Percentiles rank a stretch among this genome's conserved stretches.
phyloP scores from a whole-genome alignment of 1,140 invertebrate species.

The Aphaenogaster rudis region DNA sequence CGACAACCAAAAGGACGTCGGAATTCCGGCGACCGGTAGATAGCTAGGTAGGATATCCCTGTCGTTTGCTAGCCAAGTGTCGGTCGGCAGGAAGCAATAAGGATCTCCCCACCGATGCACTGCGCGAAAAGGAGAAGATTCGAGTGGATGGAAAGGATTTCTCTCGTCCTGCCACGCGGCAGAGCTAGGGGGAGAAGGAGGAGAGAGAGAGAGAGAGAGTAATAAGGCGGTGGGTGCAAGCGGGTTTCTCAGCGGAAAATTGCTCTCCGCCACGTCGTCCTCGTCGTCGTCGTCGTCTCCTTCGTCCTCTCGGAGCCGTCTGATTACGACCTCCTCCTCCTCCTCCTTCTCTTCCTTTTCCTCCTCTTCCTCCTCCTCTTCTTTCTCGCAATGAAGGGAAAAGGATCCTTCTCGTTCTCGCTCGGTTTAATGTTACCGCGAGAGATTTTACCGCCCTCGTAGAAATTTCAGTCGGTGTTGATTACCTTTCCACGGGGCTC shows the following conservation, averaged over 20 bases:
- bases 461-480: slow-evolving; percentile 61
- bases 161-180: slow-evolving; percentile 35
- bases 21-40: slow-evolving; percentile 39
- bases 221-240: slow-evolving; percentile 49
- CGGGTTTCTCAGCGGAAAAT: slow-evolving; percentile 52
- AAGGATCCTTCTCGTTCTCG: slow-evolving; percentile 40
- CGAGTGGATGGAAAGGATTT: slow-evolving; percentile 67
- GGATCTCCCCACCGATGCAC: slow-evolving; percentile 24
- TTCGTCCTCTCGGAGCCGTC: slow-evolving; percentile 50
- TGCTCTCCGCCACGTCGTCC: slow-evolving; percentile 54
- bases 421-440: slow-evolving; percentile 64
- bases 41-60: slow-evolving; percentile 38
- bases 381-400: slow-evolving; percentile 49
- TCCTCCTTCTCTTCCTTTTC: too few species aligned
- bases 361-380: too few species aligned
- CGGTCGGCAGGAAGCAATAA: slow-evolving; percentile 57
- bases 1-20: slow-evolving; percentile 43
- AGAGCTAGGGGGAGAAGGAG: background rate
- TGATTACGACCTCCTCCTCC: slow-evolving; percentile 53
- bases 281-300: slow-evolving; percentile 37
- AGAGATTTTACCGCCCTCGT: slow-evolving; percentile 62
- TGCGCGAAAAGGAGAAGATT: slow-evolving; percentile 49
- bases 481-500: slow-evolving; percentile 56
- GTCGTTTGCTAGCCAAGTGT: slow-evolving; percentile 40
- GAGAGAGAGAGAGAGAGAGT: slow-evolving; percentile 8